Conservation (phyloP, 53 echinoderm and acorn worm genomes). For the Antedon mediterranea region DNA sequence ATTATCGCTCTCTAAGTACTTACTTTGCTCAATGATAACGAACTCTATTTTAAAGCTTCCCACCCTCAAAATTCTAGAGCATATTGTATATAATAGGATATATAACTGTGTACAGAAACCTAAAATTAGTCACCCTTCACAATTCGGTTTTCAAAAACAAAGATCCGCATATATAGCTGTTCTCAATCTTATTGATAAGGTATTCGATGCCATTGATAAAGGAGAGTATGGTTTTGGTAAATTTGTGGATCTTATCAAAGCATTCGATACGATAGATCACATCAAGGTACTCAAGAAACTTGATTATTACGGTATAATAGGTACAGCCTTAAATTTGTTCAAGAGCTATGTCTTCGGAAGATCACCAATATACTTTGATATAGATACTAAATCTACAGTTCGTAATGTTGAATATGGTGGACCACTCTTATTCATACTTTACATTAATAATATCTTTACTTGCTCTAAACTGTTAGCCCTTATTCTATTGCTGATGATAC, state of each 20-base stretch:
- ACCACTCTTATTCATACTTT: constrained; percentile 13
- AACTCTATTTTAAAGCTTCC: neutral
- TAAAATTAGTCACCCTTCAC: neutral
- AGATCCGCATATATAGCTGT: too few species aligned
- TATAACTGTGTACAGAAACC: neutral
- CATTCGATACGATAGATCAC: constrained; percentile 7
- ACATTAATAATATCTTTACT: constrained; percentile 12
- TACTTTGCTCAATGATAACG: too few species aligned
- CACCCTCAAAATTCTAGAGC: neutral
- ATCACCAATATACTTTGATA: neutral
- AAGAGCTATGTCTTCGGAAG: constrained; percentile 4
- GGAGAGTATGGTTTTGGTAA: neutral
- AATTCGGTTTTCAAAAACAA: constrained; percentile 4
- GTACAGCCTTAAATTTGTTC: neutral
- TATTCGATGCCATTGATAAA: neutral
- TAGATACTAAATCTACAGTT: neutral
- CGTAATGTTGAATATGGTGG: constrained; percentile 10
- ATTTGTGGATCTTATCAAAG: neutral
- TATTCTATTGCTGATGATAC: constrained; percentile 21
- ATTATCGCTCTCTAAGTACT: too few species aligned
- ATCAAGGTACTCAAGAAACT: neutral
- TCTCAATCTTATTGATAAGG: neutral
- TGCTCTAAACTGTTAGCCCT: neutral
- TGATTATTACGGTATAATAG: neutral
- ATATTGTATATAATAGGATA: neutral